These are phyloP conservation scores for Lottia scabra DNA, from an alignment of 2,888 invertebrate species.

Conservation along the genomic window DNA sequence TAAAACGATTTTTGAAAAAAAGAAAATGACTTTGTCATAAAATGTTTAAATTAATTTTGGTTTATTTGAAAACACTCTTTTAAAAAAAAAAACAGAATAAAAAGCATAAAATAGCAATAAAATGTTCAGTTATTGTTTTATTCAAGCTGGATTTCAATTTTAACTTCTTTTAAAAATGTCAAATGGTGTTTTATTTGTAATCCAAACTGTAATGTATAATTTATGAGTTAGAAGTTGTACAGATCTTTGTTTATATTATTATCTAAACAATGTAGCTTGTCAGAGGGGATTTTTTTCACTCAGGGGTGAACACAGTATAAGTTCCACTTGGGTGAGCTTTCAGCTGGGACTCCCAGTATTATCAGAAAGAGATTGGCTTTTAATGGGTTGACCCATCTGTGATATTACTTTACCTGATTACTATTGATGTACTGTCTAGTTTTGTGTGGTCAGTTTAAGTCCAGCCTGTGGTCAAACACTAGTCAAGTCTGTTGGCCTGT, in stretches of 20 bases:
- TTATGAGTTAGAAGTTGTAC: background rate
- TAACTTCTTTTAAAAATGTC: too few relatives aligned
- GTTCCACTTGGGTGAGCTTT: background rate
- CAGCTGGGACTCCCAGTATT: background rate
- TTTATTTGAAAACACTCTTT: too few relatives aligned
- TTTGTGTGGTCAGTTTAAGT: background rate
- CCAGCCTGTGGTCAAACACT: background rate
- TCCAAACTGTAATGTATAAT: conserved; percentile 1
- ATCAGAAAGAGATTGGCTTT: background rate
- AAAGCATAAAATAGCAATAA: too few relatives aligned
- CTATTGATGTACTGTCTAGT: background rate
- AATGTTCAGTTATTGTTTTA: too few relatives aligned
- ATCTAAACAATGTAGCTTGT: background rate
- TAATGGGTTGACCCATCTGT: background rate
- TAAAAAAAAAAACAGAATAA: too few relatives aligned
- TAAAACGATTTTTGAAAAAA: too few relatives aligned
- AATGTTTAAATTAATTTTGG: too few relatives aligned
- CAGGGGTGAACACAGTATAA: too few relatives aligned
- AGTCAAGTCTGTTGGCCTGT: too few relatives aligned
- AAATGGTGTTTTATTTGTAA: background rate
- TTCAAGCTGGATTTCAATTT: too few relatives aligned
- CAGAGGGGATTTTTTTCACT: too few relatives aligned
- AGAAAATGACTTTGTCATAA: too few relatives aligned
- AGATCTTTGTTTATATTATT: background rate
- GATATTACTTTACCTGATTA: conserved; percentile 1